Base-by-base conservation (phyloP, 2,888 invertebrate species). In the Heliconius aoede region DNA sequence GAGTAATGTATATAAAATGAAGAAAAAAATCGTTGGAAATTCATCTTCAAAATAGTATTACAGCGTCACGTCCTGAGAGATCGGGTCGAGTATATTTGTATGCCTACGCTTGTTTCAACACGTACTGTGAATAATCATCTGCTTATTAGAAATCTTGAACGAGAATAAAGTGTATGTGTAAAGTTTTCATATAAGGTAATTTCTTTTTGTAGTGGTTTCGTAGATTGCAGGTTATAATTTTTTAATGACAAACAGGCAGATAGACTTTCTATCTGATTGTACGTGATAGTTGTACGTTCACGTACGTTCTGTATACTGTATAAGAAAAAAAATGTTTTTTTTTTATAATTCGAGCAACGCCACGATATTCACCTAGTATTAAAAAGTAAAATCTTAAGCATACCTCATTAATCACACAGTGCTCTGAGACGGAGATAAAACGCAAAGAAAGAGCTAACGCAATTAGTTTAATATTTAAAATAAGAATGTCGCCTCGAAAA, bases 101-200 rank as follows among this genome's bases (percentile, higher is more conserved):
- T 82, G 83, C 80, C 79, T 81, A 80, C 80, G 74, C 80, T 82
- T 83, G 83, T 84, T 82, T 81, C 80, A 81, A 80, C 79, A 78
- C 81, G 80, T 80, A 74, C 76, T 58, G 74, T 76, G 79, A 82
- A 80, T 81, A 82, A 82, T 76, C 71, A 81, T 80, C 77, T 79
- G 74, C 72, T 76, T 78, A 78, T 78, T 78, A 78, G 76, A 76
- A 78, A 78, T 80, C 82, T 81, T 81, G 77, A 76, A 72, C 51
- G 21, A 24, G 64, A 55, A 64, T 26, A 58, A 64, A 62, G 36
- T 58, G n/a, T 64, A n/a, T 5, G 65, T 40, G 32, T 32, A 64
- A 62, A n/a, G n/a, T n/a, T n/a, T n/a, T n/a, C n/a, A 26, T 32
- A 11, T 36, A 55, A 32, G 58, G 28, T 64, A 64, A 58, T 72